Base-by-base conservation (phyloP, 2,888 invertebrate species). In the Tinea semifulvella region DNA sequence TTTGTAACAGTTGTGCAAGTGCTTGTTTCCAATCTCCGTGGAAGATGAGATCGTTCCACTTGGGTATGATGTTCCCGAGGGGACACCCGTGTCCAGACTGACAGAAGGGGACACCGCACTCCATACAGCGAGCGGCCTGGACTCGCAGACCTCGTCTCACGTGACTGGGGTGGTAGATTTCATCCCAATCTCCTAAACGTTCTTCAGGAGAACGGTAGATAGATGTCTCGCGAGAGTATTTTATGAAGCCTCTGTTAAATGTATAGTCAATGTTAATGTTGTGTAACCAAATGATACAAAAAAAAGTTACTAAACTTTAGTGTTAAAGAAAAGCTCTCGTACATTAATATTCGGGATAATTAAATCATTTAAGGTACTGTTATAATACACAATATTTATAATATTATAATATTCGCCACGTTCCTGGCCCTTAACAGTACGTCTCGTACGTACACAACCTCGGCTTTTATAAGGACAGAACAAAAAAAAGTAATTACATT, bases 41-140 rank as follows among this genome's bases (percentile, higher is more conserved):
- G 83, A 92, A 98, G n/a, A 99, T 86, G 14, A 99, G 87, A 63
- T 98, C 95, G 74, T 99, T 99, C 97, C 98, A 99, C 79, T 97
- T 97, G 44, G 99, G 99, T 53, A 99, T 96, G 55, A 99, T 96
- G 72, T 99, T 99, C 22, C 98, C 98, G 27, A 99, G 85, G 1
- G 98, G 98, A 65, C 98, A 99, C 40, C 98, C 98, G 66, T 97
- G 94, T 5, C 48, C 85, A 26, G 94, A 94, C 65, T 96, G 95
- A 64, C 99, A 99, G 83, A 97, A 96, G 6, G 96, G 96, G n/a
- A 99, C 96, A 17, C 98, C 98, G 70, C 98, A 98, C 62, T 98
- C 98, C 98, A 98, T 98, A 65, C 98, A 99, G 35, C 96, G 85
- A 0, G 97, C 96, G 1, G 97, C 96, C 67, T 97, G 97, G 7